Base-by-base conservation (phyloP, 2,888 invertebrate genomes). In the Acholoe squamosa region DNA sequence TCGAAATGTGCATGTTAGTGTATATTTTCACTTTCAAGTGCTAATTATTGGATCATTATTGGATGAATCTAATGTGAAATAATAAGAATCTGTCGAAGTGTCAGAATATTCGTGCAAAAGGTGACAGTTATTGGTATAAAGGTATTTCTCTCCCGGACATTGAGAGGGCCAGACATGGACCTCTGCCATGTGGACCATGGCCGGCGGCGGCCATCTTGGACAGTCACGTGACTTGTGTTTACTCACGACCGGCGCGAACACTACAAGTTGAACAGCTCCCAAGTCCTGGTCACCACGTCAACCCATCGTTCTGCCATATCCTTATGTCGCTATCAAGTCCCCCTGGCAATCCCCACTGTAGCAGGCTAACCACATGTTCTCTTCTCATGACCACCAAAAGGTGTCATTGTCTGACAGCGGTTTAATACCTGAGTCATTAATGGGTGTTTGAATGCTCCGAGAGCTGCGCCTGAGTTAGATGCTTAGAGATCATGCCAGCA, bases 191-290 rank as follows among this genome's bases (percentile, higher is more conserved):
- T 43, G 34, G n/a, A 33, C 80, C 43, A 43, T 14, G 43, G 80
- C 80, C 19, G n/a, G 14, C 80, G 80, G 80, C 80, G 34, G 43
- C 80, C 80, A 80, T 33, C 22, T 43, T 80, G 80, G 33, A 61
- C 34, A 10, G 80, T 43, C 80, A 80, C 80, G 80, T 80, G 80
- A 80, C 43, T 34, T 0, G 3, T 80, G 80, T 80, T 80, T 80
- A 80, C 80, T 80, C 80, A 43, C 80, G 34, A 80, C 16, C 34
- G 16, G 34, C 34, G 43, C n/a, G 80, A 80, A 80, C 80, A 80
- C 43, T 80, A 80, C 80, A 43, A 80, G 22, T 80, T 80, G 80
- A 80, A 16, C 34, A 16, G 34, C 22, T 31, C 43, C 80, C 80
- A 80, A 43, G 80, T 43, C 34, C 12, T 7, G 7, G 80, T 80